Evolutionary conservation across 2,797 vertebrate genomes (phyloP), one percentile per base, ranked within the genome.

Genomic region (Tauraco hartlaubi): DNA sequence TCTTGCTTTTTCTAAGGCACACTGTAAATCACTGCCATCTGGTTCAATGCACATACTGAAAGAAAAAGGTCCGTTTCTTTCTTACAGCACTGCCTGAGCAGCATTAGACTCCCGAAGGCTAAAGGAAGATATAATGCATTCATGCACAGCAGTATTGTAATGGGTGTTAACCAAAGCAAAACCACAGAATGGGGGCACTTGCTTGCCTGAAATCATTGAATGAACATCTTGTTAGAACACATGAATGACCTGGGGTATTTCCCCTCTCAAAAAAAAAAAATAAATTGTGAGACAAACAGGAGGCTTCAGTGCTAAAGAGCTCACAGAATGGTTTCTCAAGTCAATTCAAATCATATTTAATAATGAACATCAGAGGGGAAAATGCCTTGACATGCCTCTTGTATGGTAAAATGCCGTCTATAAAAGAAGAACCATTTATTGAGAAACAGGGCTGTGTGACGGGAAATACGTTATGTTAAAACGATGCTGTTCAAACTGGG

Each of bases 111-210:
- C 77, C 64, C 2, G 5, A 85, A 39, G 29, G 52, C 35, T 66
- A 58, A 56, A 66, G 56, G 52, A 88, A 90, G 69, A 51, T 35
- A 37, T 13, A 85, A 67, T n/a, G 49, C 69, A 64, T 61, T 88
- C 49, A 49, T 61, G 78, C 73, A 88, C 25, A 75, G 73, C 83
- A 95, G 62, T 51, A 92, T 54, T 91, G 68, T 52, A 90, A 71
- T 25, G 78, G 61, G 21, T 74, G 51, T 72, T 94, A 89, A 90
- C 90, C 84, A 93, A 91, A 96, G 54, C 33, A 92, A 91, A 85
- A 75, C 6, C n/a, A 69, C 35, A 59, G 78, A 90, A 79, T n/a
- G 20, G 37, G 82, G 31, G 16, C 15, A 29, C n/a, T 90, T 68
- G 48, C 49, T 94, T 92, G 71, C 78, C 77, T 74, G 39, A 80